Evolutionary conservation across 2,888 invertebrate species (phyloP).

Genomic region (Cheilosia pagana): DNA sequence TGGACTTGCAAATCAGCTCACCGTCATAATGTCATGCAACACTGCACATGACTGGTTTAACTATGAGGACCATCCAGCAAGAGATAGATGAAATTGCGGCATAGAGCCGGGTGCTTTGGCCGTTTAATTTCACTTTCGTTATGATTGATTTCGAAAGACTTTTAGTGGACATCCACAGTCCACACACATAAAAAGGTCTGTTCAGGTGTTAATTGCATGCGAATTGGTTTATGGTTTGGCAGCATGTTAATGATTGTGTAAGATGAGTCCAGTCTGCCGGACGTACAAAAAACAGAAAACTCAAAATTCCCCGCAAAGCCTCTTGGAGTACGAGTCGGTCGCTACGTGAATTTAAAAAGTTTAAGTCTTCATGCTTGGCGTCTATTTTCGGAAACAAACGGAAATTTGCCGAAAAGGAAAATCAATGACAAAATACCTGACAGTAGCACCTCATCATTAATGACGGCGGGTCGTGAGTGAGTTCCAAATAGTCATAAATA

Average conservation of each 20-base stretch:
- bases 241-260: not conserved
- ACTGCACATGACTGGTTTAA: not conserved
- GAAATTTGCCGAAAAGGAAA: constrained; percentile 54
- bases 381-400: constrained; percentile 15
- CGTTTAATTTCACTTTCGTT: constrained; percentile 39
- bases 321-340: constrained; percentile 12
- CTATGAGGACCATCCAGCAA: constrained; percentile 5
- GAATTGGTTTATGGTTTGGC: not conserved
- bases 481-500: constrained; percentile 40
- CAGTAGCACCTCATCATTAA: constrained; percentile 16
- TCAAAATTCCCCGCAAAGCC: constrained; percentile 6
- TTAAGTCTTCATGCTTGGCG: not conserved
- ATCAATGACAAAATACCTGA: constrained; percentile 47
- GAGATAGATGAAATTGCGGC: constrained; percentile 1
- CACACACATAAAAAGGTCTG: not conserved
- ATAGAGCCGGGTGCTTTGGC: constrained; percentile 29
- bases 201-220: constrained; percentile 13
- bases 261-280: not conserved
- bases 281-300: constrained; percentile 7
- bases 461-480: constrained; percentile 16
- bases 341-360: constrained; percentile 32
- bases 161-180: not conserved
- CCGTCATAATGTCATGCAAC: not conserved
- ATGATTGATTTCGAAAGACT: constrained; percentile 21
- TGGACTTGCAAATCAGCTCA: constrained; percentile 38